These are phyloP conservation scores for Potorous gilbertii DNA, from an alignment of 2,797 vertebrate species.

Conservation along the genomic window DNA sequence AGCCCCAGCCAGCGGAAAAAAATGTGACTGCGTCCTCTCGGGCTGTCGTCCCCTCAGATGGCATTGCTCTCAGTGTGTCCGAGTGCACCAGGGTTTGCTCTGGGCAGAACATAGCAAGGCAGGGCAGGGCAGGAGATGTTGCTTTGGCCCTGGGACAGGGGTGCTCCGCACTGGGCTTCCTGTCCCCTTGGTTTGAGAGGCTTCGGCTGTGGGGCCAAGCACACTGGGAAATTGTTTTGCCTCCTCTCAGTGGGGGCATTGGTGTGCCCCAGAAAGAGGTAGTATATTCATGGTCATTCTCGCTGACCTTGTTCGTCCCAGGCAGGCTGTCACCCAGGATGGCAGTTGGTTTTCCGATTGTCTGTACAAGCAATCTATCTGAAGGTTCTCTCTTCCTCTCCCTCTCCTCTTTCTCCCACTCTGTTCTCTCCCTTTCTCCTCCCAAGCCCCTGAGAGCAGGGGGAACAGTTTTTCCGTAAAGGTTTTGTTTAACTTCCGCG, in stretches of 20 bases:
- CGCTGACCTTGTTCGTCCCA: conserved; percentile 17
- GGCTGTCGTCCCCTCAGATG: not conserved
- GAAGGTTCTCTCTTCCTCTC: not conserved
- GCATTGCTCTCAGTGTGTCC: not conserved
- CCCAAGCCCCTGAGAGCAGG: not conserved
- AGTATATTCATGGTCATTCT: conserved; percentile 14
- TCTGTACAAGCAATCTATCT: conserved; percentile 47
- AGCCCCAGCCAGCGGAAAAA: not conserved
- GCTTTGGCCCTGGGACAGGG: not conserved
- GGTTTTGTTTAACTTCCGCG: not conserved
- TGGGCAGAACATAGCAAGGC: not conserved
- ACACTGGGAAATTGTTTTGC: not conserved
- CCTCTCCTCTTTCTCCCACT: not conserved
- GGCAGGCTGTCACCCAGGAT: conserved; percentile 58
- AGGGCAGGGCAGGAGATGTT: not conserved
- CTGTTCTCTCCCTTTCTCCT: not conserved
- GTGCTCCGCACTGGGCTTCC: not conserved
- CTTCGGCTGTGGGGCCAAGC: not conserved
- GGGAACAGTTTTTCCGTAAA: not conserved
- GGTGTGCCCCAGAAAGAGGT: not conserved
- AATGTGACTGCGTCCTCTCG: not conserved
- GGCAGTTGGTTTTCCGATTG: conserved; percentile 22
- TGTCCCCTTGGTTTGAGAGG: not conserved
- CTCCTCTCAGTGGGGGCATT: not conserved
- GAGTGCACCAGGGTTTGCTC: not conserved